phyloP scores from a whole-genome alignment of 2,888 invertebrate genomes.

The Melanostoma mellinum region DNA sequence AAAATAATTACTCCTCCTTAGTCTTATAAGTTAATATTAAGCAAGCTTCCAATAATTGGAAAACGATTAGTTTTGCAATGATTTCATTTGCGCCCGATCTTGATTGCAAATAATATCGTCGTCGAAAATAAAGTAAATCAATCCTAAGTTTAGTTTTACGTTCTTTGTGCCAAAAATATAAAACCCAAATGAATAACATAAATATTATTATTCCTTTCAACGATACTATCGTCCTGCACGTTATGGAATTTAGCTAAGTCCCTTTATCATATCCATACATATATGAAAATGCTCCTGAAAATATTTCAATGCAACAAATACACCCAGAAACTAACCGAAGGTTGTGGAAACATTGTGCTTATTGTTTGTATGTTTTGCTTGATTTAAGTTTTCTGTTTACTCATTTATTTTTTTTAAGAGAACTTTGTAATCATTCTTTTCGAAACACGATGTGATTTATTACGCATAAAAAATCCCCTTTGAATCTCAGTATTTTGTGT shows the following conservation, averaged over 20 bases:
- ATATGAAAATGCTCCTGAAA: background rate
- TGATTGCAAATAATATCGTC: background rate
- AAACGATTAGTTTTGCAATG: constrained; percentile 30
- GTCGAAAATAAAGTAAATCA: constrained; percentile 5
- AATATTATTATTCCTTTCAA: constrained; percentile 21
- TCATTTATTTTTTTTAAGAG: constrained; percentile 21
- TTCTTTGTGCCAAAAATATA: constrained; percentile 67
- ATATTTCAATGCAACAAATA: constrained; percentile 16
- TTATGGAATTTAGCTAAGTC: background rate
- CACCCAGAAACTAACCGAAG: constrained; percentile 48
- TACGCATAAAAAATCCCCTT: constrained; percentile 16
- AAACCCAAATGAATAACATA: constrained; percentile 44
- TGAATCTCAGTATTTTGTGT: constrained; percentile 61
- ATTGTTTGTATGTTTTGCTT: constrained; percentile 26
- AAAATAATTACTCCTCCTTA: constrained; percentile 14
- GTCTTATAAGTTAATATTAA: constrained; percentile 52
- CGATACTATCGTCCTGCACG: background rate
- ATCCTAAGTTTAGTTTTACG: constrained; percentile 54
- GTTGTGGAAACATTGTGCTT: constrained; percentile 62
- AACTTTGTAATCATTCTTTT: constrained; percentile 24
- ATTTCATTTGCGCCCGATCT: constrained; percentile 3
- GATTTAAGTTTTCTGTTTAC: constrained; percentile 36
- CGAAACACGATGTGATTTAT: constrained; percentile 27
- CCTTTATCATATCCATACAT: background rate
- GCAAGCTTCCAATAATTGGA: constrained; percentile 32